These are phyloP conservation scores for Leptoteleia sp. DNA, from an alignment of 1,140 invertebrate genomes.

Conservation along the genomic window DNA sequence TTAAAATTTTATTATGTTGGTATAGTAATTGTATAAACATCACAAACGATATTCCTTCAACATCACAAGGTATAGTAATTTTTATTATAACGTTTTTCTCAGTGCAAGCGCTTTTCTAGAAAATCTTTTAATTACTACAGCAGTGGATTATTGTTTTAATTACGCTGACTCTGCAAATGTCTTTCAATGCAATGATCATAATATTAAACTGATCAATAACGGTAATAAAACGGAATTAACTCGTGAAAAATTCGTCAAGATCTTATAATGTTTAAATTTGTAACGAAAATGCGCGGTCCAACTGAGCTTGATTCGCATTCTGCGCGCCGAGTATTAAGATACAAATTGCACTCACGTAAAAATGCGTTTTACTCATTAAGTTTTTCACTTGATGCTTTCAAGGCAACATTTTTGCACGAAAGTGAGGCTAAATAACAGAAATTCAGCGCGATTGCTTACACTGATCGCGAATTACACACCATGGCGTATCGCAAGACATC, in stretches of 20 bases:
- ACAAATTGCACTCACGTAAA: constrained; percentile 48
- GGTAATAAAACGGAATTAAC: too few species aligned
- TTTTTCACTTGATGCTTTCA: constrained; percentile 58
- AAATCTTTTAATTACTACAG: constrained; percentile 96
- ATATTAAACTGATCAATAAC: too few species aligned
- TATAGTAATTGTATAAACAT: too few species aligned
- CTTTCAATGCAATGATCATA: too few species aligned
- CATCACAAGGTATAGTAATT: too few species aligned
- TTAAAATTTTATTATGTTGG: too few species aligned
- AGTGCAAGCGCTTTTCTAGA: constrained; percentile 93
- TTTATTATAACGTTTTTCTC: too few species aligned
- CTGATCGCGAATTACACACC: constrained; percentile 52
- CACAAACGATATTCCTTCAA: too few species aligned
- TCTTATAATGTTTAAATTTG: not conserved
- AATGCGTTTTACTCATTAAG: constrained; percentile 54
- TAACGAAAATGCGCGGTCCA: constrained; percentile 3
- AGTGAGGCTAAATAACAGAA: constrained; percentile 51
- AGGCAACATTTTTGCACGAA: constrained; percentile 64
- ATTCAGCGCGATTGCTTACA: constrained; percentile 44
- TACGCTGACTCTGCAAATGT: too few species aligned
- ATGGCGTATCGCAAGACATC: constrained; percentile 40
- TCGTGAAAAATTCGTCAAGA: too few species aligned
- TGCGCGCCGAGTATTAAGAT: constrained; percentile 19
- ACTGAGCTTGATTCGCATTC: constrained; percentile 26
- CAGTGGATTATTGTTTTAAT: too few species aligned